Evolutionary conservation across 2,113 vertebrate genomes (phyloP), one percentile per base, ranked within the genome.

Genomic region (Tyto alba): DNA sequence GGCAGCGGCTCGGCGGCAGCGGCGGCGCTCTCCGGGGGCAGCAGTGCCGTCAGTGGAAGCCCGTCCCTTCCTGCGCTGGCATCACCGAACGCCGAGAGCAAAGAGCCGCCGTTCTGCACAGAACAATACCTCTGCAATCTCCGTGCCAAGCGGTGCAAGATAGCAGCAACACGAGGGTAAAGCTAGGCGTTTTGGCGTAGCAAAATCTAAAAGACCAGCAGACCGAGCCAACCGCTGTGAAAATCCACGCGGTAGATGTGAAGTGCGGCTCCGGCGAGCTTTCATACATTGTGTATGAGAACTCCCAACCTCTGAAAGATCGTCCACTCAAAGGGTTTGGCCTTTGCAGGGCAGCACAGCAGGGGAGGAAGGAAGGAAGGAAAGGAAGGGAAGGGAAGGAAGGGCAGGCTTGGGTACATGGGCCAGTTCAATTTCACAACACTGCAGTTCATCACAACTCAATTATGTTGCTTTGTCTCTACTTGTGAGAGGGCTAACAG

Each of bases 51-150:
- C 91, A 93, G 15, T 63, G 88, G 79, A 45, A 92, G 76, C 80
- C 85, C 56, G 85, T 88, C 92, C 90, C 93, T 93, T 97, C 93
- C 94, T 90, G 38, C 62, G 94, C 95, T 91, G 88, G 86, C 89
- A 94, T 71, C 82, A 17, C 91, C 5, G 11, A 72, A 53, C 4
- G 1, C 67, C 1, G 22, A 47, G 64, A 85, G 87, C 69, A 64
- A 69, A 82, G 60, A 82, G 74, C 62, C 3, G 74, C 62, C 3
- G 9, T 34, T 69, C 60, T 68, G 73, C 47, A 29, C 56, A 57
- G 60, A 81, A 87, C 64, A 94, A 45, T 26, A 74, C 45, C 32
- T 10, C 52, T 13, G 40, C 52, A 25, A 48, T 32, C 68, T 25
- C 27, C 1, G 14, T 60, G 88, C 69, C 56, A 72, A 80, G 8